Evolutionary conservation across 2,797 vertebrate genomes (phyloP), one percentile per base, ranked within the genome.

Genomic region (Aeoliscus strigatus): DNA sequence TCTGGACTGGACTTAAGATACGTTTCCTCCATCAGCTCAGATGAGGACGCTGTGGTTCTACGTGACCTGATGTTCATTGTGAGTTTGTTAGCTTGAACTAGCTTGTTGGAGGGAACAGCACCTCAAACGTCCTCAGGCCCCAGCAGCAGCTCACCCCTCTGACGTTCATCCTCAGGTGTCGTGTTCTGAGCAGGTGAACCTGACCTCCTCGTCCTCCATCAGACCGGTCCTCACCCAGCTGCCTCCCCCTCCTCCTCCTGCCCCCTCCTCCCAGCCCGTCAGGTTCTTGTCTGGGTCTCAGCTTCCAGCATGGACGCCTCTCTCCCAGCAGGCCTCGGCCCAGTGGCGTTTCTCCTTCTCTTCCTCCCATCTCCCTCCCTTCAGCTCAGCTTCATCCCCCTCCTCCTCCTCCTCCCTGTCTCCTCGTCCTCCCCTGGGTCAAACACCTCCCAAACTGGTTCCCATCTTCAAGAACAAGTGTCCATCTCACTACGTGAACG

Each of bases 381-480:
- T 27, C 46, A 46, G 33, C 14, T 25, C 29, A 7, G 17, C 26
- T 1, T 23, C 51, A 18, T 18, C 17, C 5, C 8, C 29, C 30
- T 8, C 34, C 13, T 1, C 3, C 7, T 21, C 28, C 4, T 27
- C 47, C 3, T 1, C 15, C 18, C 21, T 24, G n/a, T 6, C 28
- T 0, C 21, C 50, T 50, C 18, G 10, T 15, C 27, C 14, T 47
- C 49, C 26, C 4, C 32, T 11, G 4, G 11, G 26, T 25, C 62
- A 31, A 6, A 12, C 5, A 0, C 47, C 44, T 27, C 60, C 73
- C 7, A 86, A 56, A 61, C 60, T 81, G 30, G 69, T 85, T 27
- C 83, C 86, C 14, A 24, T 83, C 49, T 88, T 88, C 39, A 72
- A 33, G 40, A 82, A 51, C 60, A 80, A 65, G 21, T 29, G 21